Percentiles rank a stretch among this genome's conserved stretches.
Evolutionary conservation across 92 coral and sea anemone genomes (phyloP).

Genomic region (Parazoanthus atlanticus): DNA sequence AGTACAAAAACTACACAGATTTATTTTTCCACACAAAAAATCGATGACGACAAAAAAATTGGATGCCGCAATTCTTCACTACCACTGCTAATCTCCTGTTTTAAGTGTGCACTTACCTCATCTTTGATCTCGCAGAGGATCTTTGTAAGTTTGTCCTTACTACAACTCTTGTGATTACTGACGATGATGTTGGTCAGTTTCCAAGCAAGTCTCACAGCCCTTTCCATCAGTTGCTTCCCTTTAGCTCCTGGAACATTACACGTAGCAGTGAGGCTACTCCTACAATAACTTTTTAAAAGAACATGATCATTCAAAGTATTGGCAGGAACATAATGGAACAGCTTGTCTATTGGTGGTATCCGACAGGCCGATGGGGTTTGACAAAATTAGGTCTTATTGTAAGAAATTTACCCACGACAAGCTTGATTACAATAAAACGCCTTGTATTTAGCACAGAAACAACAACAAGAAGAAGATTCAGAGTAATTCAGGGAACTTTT

Average conservation of each 20-base stretch:
- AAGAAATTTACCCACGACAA: too few relatives aligned
- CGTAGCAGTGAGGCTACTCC: too few relatives aligned
- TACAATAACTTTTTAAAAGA: too few relatives aligned
- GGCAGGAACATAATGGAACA: too few relatives aligned
- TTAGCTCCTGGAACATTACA: background rate
- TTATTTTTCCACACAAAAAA: background rate
- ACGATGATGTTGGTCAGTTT: conserved; percentile 22
- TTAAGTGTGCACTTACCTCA: conserved; percentile 7
- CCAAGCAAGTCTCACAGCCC: conserved; percentile 33
- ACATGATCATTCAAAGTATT: too few relatives aligned
- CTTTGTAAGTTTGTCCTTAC: conserved; percentile 11
- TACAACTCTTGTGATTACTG: conserved; percentile 26
- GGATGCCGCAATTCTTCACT: background rate
- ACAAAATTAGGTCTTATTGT: too few relatives aligned
- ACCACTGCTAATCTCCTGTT: background rate
- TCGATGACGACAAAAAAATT: background rate
- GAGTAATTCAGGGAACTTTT: too few relatives aligned
- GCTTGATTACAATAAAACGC: too few relatives aligned
- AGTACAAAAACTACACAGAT: background rate
- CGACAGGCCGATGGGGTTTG: too few relatives aligned
- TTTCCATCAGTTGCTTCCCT: conserved; percentile 1
- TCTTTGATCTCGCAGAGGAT: conserved; percentile 16
- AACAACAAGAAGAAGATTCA: too few relatives aligned
- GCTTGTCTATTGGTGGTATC: too few relatives aligned
- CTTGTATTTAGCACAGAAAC: too few relatives aligned